These are phyloP conservation scores for Eurosta solidaginis DNA, from an alignment of 1,140 invertebrate genomes.

Conservation along the genomic window DNA sequence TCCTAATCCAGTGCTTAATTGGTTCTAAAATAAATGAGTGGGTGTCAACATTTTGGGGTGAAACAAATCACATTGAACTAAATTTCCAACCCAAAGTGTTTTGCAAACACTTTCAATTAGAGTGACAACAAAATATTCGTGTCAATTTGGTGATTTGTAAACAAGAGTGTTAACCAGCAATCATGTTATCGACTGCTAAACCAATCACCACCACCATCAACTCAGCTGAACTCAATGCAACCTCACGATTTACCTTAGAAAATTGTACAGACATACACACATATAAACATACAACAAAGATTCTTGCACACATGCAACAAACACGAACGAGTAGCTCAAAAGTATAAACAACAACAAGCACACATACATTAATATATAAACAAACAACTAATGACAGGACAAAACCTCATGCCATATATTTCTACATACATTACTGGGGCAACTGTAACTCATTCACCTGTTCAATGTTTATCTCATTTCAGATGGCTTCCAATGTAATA, in stretches of 20 bases:
- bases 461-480: slow-evolving; percentile 22
- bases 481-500: slow-evolving; percentile 66
- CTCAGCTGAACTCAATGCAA: neutral
- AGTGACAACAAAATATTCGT: slow-evolving; percentile 16
- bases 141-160: slow-evolving; percentile 24
- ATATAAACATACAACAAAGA: neutral
- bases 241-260: slow-evolving; percentile 6
- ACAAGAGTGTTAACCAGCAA: slow-evolving; percentile 14
- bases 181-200: slow-evolving; percentile 7
- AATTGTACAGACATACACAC: neutral
- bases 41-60: neutral
- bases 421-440: neutral
- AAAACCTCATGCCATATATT: neutral
- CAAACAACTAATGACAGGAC: neutral
- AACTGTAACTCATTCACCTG: neutral
- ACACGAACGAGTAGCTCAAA: neutral
- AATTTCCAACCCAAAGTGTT: slow-evolving; percentile 14
- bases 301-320: neutral
- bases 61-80: neutral
- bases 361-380: neutral
- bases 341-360: neutral
- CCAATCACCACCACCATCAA: neutral
- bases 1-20: no score
- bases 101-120: slow-evolving; percentile 27
- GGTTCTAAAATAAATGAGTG: slow-evolving; percentile 6